phyloP scores from a whole-genome alignment of 2,113 vertebrate species.

The Cyprinodon tularosa region DNA sequence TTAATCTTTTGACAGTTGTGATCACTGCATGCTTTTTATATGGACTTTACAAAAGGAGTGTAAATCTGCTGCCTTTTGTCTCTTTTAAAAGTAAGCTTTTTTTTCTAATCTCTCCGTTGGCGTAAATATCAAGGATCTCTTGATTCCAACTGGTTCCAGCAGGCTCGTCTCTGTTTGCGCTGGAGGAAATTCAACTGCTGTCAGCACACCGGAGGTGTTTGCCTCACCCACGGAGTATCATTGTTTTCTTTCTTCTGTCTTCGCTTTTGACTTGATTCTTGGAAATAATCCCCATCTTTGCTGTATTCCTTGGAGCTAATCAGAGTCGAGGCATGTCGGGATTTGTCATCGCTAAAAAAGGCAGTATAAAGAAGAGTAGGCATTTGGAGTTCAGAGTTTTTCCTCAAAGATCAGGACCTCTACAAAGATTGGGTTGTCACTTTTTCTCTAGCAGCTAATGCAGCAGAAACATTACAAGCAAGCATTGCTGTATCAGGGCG shows the following conservation, averaged over 20 bases:
- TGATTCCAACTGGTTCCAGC: conserved; percentile 20
- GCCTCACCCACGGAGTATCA: not conserved
- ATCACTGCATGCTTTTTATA: not conserved
- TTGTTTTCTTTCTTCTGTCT: not conserved
- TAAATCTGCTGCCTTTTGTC: not conserved
- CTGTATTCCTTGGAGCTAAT: not conserved
- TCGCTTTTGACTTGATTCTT: not conserved
- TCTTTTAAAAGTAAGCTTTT: conserved; percentile 28
- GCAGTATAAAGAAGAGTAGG: too few species aligned
- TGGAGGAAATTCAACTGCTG: conserved; percentile 32
- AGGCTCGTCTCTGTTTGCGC: conserved; percentile 20
- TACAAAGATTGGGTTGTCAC: not conserved
- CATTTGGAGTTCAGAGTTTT: too few species aligned
- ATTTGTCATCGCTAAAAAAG: not conserved
- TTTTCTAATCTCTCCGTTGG: conserved; percentile 38
- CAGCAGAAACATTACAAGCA: not conserved
- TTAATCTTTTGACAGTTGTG: not conserved
- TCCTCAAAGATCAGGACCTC: not conserved
- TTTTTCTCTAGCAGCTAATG: not conserved
- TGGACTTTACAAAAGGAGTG: not conserved
- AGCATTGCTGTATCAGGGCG: not conserved
- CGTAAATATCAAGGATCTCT: conserved; percentile 48
- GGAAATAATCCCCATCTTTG: conserved; percentile 11
- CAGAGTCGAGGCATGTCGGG: not conserved
- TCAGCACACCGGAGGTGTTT: conserved; percentile 8